These are phyloP conservation scores for Platanista minor DNA, from an alignment of 2,113 vertebrate genomes.

Conservation along the genomic window DNA sequence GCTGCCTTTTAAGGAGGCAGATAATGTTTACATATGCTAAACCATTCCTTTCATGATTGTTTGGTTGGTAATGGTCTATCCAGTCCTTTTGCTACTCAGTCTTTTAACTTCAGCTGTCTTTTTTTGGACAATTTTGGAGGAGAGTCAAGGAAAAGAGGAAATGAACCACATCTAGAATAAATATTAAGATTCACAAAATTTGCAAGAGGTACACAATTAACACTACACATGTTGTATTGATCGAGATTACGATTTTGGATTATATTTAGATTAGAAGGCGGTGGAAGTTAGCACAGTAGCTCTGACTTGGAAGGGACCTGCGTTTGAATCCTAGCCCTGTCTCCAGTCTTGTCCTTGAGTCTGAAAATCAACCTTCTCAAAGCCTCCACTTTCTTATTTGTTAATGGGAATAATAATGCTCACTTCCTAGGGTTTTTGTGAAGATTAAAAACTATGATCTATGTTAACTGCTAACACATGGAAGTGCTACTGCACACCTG, in stretches of 20 bases:
- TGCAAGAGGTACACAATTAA: background rate
- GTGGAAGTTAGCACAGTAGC: background rate
- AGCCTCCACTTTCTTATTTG: background rate
- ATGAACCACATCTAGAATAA: background rate
- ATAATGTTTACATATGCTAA: background rate
- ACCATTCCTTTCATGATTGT: background rate
- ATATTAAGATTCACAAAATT: background rate
- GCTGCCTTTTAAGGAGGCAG: background rate
- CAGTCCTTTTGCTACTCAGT: background rate
- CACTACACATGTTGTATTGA: background rate
- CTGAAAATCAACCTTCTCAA: background rate
- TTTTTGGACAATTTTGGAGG: background rate
- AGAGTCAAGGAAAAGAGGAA: background rate
- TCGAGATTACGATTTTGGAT: background rate
- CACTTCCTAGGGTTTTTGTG: background rate
- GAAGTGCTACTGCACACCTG: conserved; percentile 9
- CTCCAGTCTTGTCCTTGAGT: background rate
- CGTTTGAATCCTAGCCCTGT: conserved; percentile 7
- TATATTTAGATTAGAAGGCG: background rate
- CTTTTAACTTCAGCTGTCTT: background rate
- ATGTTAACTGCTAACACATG: background rate
- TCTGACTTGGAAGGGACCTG: background rate
- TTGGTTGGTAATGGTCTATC: background rate
- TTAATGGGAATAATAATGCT: background rate
- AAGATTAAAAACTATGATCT: conserved; percentile 39